Base-by-base conservation (phyloP, 2,113 vertebrate species). In the Crocuta crocuta region DNA sequence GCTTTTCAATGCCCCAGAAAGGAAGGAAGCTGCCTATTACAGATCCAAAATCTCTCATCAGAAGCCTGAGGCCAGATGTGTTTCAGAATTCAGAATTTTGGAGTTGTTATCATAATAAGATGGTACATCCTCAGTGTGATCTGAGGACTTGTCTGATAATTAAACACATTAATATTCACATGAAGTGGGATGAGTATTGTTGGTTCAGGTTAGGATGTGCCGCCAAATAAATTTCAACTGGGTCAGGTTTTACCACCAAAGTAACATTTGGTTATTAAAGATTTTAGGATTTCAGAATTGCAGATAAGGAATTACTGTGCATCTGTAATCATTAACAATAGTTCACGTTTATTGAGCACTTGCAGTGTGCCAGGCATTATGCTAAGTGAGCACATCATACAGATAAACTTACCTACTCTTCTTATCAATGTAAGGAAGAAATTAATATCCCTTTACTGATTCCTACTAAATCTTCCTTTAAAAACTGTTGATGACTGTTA, bases 261-360 rank as follows among this genome's bases (percentile, higher is more conserved):
- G 26, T 55, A n/a, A 50, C 68, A n/a, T 94, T 35, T 35, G 65
- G 23, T 63, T 50, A 39, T 86, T 65, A 68, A 48, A 86, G 39
- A 58, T 85, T 91, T 82, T 66, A 78, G 82, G 35, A 43, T 97
- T 78, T 93, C 35, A 91, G 61, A 86, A 97, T 35, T 85, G 53
- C 8, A 48, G 88, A 31, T 61, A 86, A 91, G 71, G 19, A 96
- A 89, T 76, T 90, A 61, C 58, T 61, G 55, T 28, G n/a, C 11
- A 8, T 26, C 1, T 16, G 31, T 70, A 81, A 50, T 82, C 50
- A 12, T 39, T 87, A 70, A 50, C 26, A 50, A 0, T 39, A 48
- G 26, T 82, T 86, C 74, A 53, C 31, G 15, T 53, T 84, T 80
- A n/a, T 43, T 50, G 26, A 90, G 11, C 55, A 33, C 43, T 61